Conservation (phyloP, 2,888 invertebrate genomes). For the Ethmia dodecea region DNA sequence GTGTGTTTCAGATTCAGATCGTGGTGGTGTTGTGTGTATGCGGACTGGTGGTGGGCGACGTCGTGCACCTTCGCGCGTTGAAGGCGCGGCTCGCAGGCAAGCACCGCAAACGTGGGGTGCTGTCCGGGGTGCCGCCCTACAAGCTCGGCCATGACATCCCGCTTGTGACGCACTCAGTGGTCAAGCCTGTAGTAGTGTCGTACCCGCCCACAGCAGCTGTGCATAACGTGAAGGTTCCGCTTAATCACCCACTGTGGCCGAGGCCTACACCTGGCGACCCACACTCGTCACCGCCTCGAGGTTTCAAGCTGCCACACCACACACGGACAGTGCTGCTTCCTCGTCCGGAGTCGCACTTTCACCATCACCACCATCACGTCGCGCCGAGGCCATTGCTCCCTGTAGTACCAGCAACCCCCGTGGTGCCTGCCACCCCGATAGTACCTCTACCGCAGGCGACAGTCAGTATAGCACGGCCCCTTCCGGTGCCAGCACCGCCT, state of each 20-base stretch:
- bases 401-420: conserved; percentile 34
- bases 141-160: conserved; percentile 71
- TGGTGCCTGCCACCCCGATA: conserved; percentile 31
- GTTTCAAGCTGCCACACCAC: conserved; percentile 49
- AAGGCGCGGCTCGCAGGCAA: conserved; percentile 48
- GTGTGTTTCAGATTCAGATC: conserved; percentile 65
- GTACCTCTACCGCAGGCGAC: conserved; percentile 40
- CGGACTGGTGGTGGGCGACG: conserved; percentile 45
- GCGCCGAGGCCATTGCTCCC: conserved; percentile 52
- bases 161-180: conserved; percentile 60
- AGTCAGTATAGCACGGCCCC: too few relatives aligned
- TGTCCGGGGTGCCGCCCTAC: conserved; percentile 60
- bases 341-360: conserved; percentile 55
- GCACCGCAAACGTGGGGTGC: conserved; percentile 62
- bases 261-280: conserved; percentile 50
- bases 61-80: conserved; percentile 42
- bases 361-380: conserved; percentile 66
- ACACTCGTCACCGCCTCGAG: conserved; percentile 55
- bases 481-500: conserved; percentile 31
- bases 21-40: conserved; percentile 53
- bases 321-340: conserved; percentile 41
- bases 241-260: conserved; percentile 49
- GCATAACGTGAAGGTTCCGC: conserved; percentile 62
- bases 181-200: conserved; percentile 65
- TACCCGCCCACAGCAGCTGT: conserved; percentile 67